Base-by-base conservation (phyloP, 2,888 invertebrate species). In the Caenorhabditis becei region DNA sequence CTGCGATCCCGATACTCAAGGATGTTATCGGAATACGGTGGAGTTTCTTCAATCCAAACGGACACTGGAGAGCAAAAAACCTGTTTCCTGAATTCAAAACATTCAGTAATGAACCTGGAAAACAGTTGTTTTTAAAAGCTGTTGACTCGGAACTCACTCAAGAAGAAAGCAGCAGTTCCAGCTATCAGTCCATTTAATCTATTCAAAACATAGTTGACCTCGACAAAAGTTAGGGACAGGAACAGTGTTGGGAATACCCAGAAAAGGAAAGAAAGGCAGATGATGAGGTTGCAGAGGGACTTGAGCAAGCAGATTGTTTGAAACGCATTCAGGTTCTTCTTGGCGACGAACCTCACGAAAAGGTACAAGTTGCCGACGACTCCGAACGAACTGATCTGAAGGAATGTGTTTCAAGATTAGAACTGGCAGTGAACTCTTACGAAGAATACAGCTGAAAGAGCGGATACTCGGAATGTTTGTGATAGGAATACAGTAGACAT, bases 251-350 rank as follows among this genome's bases (percentile, higher is more conserved):
- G n/a, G n/a, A n/a, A n/a, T n/a, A n/a, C n/a, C 70, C 70, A 78
- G 16, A 78, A 59, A 3, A 78, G 35, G 24, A 71, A 78, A 0
- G 63, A 23, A 2, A 16, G 1, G 20, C 70, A 71, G 18, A 71
- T 53, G 5, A 78, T 49, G 1, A 71, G 51, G 56, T 78, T 78
- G 7, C 70, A 63, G 5, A 77, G 3, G 1, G 65, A 71, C 28
- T 71, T 78, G 0, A 58, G 51, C 1, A 65, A 26, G 23, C 77
- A 78, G 0, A 78, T 58, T 24, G 70, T 78, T 14, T 70, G 70
- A 53, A 70, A 78, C 3, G 70, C 63, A n/a, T n/a, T n/a, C n/a
- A n/a, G n/a, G 14, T 71, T 78, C 14, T 51, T 41, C 44, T 53
- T 51, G 4, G 35, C 70, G n/a, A 32, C 41, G 20, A 78, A 70